Conservation (phyloP, 2,113 vertebrate species). For the Mormyrus iriodes region DNA sequence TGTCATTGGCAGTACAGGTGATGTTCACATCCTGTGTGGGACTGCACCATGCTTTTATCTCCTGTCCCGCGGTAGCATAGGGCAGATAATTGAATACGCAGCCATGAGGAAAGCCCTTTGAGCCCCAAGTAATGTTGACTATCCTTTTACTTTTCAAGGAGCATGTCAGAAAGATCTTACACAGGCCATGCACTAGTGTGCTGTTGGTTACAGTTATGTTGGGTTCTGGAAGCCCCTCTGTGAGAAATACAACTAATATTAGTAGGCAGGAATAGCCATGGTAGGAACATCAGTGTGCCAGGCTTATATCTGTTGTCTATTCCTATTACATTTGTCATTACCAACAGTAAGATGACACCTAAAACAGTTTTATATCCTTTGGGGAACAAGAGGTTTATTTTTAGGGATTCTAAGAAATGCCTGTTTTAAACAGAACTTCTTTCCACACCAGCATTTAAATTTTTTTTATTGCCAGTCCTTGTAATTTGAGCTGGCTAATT, state of each 20-base stretch:
- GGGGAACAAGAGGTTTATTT: not conserved
- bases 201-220: accelerated
- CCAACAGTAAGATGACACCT: not conserved
- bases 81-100: accelerated
- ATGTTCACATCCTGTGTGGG: not conserved
- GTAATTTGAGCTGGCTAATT: no score
- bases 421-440: not conserved
- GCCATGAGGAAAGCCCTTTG: not conserved
- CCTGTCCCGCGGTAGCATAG: not conserved
- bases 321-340: not conserved
- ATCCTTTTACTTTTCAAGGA: accelerated
- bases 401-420: not conserved
- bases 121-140: slow-evolving; percentile 22
- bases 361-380: not conserved
- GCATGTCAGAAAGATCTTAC: slow-evolving; percentile 24
- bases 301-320: not conserved
- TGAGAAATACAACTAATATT: not conserved
- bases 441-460: not conserved
- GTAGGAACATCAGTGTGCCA: not conserved
- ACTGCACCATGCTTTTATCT: slow-evolving; percentile 5
- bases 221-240: slow-evolving; percentile 35
- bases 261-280: not conserved
- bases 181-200: accelerated
- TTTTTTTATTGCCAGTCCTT: no score
- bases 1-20: slow-evolving; percentile 35